Evolutionary conservation across 2,113 vertebrate genomes (phyloP), one percentile per base, ranked within the genome.

Genomic region (Lathamus discolor): DNA sequence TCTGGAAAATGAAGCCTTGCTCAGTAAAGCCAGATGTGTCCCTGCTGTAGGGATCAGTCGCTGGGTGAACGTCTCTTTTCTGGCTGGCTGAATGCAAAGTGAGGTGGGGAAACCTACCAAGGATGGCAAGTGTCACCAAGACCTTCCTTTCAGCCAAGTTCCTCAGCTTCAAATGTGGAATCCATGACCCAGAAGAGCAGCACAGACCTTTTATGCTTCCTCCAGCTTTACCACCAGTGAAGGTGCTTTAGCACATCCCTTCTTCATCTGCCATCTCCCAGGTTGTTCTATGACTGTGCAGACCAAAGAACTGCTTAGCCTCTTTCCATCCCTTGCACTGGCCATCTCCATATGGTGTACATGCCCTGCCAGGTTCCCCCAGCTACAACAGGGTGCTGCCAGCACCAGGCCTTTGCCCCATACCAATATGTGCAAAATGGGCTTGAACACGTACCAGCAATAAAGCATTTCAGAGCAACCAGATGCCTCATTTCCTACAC

Each of bases 271-370:
- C 55, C 13, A 3, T 9, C 33, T 66, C 41, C 41, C 68, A 52
- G 41, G 39, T 23, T 80, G 67, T 63, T 64, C 63, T 18, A 20
- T 1, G 17, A 11, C 12, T 27, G 17, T 7, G 17, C 41, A 74
- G 51, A n/a, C 10, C 2, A 2, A 69, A 20, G 55, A 49, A 28
- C 31, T 31, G 44, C 29, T 43, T 14, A 2, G 70, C 13, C 52
- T 51, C 87, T 29, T 37, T 24, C 90, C 63, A 61, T 11, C 44
- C 9, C 25, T 37, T 27, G 11, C 1, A 9, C 52, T 73, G 90
- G 48, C 49, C 2, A 0, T 17, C 2, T 20, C 84, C 81, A 49
- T 0, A 0, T 8, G 35, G 35, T 23, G 66, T 66, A 64, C 0
- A 0, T 43, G 72, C 20, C 31, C 43, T 64, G 70, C 75, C 49